Base-by-base conservation (phyloP, 2,888 invertebrate genomes). In the Acleris emargana region DNA sequence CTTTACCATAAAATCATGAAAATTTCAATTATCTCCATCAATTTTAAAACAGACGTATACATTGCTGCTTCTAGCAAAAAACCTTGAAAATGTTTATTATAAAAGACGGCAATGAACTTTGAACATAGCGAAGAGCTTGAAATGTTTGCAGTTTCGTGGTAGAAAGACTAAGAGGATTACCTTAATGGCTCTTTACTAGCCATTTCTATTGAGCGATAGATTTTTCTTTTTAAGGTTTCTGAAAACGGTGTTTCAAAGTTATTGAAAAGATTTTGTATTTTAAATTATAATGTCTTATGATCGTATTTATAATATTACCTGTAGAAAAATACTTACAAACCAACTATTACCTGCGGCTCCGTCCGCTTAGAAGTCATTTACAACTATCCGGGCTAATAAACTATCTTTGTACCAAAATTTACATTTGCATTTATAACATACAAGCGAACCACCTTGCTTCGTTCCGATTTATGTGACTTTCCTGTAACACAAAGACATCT, bases 161-260 rank as follows among this genome's bases (percentile, higher is more conserved):
- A 62, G 57, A 60, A 28, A 53, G 57, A 59, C 61, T 78, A 78
- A 80, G 77, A 70, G 79, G 80, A 80, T 80, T 81, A 78, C 84
- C 83, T 84, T 85, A 86, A 89, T 89, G 83, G 87, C 81, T 82
- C 77, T 80, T 38, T 82, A 83, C 81, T 82, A 80, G 80, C 81
- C 82, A 84, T 81, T 86, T 83, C 83, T 84, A 88, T 88, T 83
- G 85, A 84, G 84, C 80, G 80, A 76, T 79, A 81, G 82, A 84
- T 86, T 86, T 84, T 81, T 74, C 77, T 76, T 78, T 78, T 79
- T 77, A 75, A 67, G 73, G 79, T 75, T 81, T 82, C 81, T 76
- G 71, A 77, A 76, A 74, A 43, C 49, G 20, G 13, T 38, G 38
- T 25, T 59, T 22, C 13, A 18, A 50, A 20, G 42, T 58, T 54